Conservation (phyloP, 2,113 vertebrate species). For the Pollachius pollachius region DNA sequence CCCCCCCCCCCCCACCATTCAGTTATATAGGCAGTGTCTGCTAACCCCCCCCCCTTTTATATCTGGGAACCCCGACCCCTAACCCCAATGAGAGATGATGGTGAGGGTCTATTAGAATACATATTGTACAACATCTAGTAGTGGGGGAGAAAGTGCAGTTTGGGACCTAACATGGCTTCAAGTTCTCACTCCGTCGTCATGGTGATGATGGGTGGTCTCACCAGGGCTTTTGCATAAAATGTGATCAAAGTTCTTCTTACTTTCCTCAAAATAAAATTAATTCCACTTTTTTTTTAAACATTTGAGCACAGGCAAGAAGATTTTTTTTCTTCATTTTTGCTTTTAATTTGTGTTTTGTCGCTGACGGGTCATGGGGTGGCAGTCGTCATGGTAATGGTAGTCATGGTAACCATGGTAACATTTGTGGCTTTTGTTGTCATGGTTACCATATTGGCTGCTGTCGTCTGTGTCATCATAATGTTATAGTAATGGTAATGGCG, state of each 20-base stretch:
- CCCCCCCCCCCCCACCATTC: too few species aligned
- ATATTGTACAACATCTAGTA: too few species aligned
- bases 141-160: too few species aligned
- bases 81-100: too few species aligned
- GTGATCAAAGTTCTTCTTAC: conserved; percentile 71
- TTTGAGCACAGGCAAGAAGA: conserved; percentile 77
- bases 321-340: conserved; percentile 20
- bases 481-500: neutral
- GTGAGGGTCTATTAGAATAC: too few species aligned
- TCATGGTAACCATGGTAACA: neutral
- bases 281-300: conserved; percentile 70
- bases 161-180: too few species aligned
- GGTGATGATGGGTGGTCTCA: conserved; percentile 42
- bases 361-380: neutral
- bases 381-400: neutral
- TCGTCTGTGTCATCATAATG: conserved; percentile 39
- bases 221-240: conserved; percentile 90
- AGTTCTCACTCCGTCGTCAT: conserved; percentile 48
- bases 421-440: conserved; percentile 26
- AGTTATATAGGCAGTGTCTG: too few species aligned
- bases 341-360: conserved; percentile 22
- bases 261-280: conserved; percentile 40
- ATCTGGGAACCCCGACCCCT: too few species aligned
- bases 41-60: too few species aligned
- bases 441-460: conserved; percentile 2